phyloP scores from a whole-genome alignment of 2,113 vertebrate species.

The Oncorhynchus gorbuscha region DNA sequence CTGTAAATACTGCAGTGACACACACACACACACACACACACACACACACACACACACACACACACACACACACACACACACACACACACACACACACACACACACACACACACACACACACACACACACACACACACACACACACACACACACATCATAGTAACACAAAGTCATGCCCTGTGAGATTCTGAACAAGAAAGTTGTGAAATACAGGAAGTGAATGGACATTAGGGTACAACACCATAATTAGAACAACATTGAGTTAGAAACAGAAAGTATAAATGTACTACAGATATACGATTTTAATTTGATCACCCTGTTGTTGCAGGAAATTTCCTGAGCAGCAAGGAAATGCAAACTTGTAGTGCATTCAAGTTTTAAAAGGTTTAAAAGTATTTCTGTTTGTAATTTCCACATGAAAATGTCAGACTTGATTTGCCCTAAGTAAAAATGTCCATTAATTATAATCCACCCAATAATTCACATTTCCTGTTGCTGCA shows the following conservation, averaged over 20 bases:
- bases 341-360: too few relatives aligned
- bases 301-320: too few relatives aligned
- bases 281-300: constrained; percentile 9
- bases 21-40: background rate
- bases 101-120: constrained; percentile 1
- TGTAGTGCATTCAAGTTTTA: too few relatives aligned
- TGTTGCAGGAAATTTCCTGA: too few relatives aligned
- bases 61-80: constrained; percentile 11
- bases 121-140: constrained; percentile 1
- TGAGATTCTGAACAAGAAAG: background rate
- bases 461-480: too few relatives aligned
- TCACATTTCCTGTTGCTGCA: too few relatives aligned
- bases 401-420: too few relatives aligned
- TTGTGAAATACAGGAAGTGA: background rate
- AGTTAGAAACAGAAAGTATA: constrained; percentile 54
- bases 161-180: background rate
- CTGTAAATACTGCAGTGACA: background rate
- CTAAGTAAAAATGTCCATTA: too few relatives aligned
- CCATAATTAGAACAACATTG: background rate
- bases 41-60: constrained; percentile 6
- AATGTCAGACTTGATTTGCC: too few relatives aligned
- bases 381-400: too few relatives aligned
- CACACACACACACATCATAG: background rate
- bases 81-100: background rate
- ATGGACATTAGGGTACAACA: background rate